These are phyloP conservation scores for Luperina testacea DNA, from an alignment of 2,888 invertebrate genomes.

Conservation along the genomic window DNA sequence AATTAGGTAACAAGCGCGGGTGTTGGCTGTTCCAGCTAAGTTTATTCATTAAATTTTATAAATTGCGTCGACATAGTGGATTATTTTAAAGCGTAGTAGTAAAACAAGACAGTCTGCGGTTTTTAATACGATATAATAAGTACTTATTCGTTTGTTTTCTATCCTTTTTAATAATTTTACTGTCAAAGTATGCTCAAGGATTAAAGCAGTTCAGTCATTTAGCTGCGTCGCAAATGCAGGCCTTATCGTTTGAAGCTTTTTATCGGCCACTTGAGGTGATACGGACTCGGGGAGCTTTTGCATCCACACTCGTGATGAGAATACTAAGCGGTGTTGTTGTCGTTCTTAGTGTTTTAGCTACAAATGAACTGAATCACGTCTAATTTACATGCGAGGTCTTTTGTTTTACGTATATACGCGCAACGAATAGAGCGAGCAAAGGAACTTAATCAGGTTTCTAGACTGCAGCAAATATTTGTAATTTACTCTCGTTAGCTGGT, in stretches of 20 bases:
- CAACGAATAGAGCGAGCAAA: slow-evolving; percentile 18
- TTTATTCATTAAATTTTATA: slow-evolving; percentile 20
- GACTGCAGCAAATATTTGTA: slow-evolving; percentile 26
- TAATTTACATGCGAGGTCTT: slow-evolving; percentile 37
- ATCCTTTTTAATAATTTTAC: not conserved
- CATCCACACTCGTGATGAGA: slow-evolving; percentile 18
- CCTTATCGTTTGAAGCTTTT: slow-evolving; percentile 31
- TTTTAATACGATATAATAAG: not conserved
- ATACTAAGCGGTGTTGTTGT: slow-evolving; percentile 38
- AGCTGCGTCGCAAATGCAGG: slow-evolving; percentile 19
- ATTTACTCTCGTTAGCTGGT: not conserved
- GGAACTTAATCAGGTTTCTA: slow-evolving; percentile 16
- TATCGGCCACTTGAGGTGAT: slow-evolving; percentile 28
- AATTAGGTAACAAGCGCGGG: slow-evolving; percentile 2
- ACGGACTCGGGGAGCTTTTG: slow-evolving; percentile 25
- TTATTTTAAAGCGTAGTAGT: not conserved
- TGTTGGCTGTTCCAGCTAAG: not conserved
- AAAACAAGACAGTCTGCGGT: not conserved
- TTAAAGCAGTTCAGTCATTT: slow-evolving; percentile 1
- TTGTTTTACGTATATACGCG: slow-evolving; percentile 39
- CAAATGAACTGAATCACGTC: slow-evolving; percentile 41
- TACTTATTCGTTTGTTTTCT: not conserved
- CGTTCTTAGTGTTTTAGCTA: slow-evolving; percentile 31
- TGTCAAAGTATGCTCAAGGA: slow-evolving; percentile 1
- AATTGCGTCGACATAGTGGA: not conserved